phyloP scores from a whole-genome alignment of 2,113 vertebrate genomes.

The Semnopithecus entellus region DNA sequence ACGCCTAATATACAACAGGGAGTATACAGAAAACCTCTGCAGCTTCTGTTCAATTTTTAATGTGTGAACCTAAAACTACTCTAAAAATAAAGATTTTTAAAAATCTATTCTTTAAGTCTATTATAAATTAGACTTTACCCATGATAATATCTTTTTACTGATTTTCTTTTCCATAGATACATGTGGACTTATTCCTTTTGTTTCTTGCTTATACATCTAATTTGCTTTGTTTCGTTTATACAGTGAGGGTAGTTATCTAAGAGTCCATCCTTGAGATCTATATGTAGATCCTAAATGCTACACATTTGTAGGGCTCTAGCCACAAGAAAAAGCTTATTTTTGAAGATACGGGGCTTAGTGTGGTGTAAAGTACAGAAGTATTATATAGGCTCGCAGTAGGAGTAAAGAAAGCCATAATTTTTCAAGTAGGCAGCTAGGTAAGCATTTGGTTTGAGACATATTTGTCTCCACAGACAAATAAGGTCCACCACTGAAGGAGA shows the following conservation, averaged over 20 bases:
- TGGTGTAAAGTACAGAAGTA: not conserved
- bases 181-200: not conserved
- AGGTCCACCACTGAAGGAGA: not conserved
- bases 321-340: not conserved
- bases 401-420: too few relatives aligned
- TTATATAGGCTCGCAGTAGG: not conserved
- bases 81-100: not conserved
- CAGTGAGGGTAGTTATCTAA: not conserved
- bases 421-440: not conserved
- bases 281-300: not conserved
- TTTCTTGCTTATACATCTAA: not conserved
- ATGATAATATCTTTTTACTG: too few relatives aligned
- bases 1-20: too few relatives aligned
- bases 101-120: not conserved
- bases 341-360: not conserved
- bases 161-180: not conserved
- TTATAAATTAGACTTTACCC: not conserved
- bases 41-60: too few relatives aligned
- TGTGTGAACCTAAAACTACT: not conserved
- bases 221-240: not conserved
- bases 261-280: not conserved
- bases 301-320: not conserved
- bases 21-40: too few relatives aligned
- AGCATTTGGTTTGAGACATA: not conserved
- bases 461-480: not conserved